These are phyloP conservation scores for Papilio protenor DNA, from an alignment of 2,888 invertebrate genomes.

Conservation along the genomic window DNA sequence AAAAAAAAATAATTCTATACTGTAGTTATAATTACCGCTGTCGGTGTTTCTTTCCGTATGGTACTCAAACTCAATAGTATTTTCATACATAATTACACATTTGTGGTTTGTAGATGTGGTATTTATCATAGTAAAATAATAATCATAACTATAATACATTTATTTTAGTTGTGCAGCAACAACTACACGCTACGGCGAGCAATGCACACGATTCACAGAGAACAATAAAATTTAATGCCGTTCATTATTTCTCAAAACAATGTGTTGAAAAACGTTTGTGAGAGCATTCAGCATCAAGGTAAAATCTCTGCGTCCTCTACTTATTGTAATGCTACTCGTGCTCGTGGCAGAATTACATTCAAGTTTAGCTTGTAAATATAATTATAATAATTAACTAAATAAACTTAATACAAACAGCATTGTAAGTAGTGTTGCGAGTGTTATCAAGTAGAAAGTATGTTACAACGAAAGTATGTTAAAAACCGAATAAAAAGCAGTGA, in stretches of 20 bases:
- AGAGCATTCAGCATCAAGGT: constrained; percentile 40
- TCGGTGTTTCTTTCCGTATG: background rate
- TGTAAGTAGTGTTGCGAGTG: background rate
- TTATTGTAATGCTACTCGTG: constrained; percentile 34
- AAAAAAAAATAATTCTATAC: no score
- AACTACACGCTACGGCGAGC: background rate
- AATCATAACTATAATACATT: background rate
- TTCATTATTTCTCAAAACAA: constrained; percentile 33
- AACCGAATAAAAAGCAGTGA: background rate
- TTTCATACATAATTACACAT: background rate
- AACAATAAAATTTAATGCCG: constrained; percentile 35
- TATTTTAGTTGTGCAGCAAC: constrained; percentile 4
- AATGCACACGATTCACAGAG: background rate
- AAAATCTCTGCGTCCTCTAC: constrained; percentile 45
- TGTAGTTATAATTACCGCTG: no score
- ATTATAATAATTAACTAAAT: background rate
- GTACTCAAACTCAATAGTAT: background rate
- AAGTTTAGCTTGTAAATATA: background rate
- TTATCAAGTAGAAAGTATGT: background rate
- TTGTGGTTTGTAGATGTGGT: background rate
- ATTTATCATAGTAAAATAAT: background rate
- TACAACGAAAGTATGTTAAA: background rate
- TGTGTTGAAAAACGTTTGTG: constrained; percentile 25
- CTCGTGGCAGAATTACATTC: background rate
- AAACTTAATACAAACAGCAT: background rate